Evolutionary conservation across 2,888 invertebrate genomes (phyloP).

Genomic region (Chrysomela aeneicollis): DNA sequence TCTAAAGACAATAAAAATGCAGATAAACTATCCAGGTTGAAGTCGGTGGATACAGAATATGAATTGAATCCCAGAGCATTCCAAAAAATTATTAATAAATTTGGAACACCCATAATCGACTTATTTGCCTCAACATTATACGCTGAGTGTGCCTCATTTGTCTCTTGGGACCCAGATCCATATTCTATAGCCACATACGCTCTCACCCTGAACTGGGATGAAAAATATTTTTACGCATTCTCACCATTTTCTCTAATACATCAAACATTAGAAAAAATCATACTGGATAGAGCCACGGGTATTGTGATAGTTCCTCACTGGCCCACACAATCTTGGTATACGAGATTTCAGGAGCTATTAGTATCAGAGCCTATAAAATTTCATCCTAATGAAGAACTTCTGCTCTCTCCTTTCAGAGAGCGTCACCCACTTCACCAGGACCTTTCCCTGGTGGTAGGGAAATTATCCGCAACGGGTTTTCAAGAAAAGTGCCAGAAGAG

Average conservation of each 20-base stretch:
- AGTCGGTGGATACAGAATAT: too few relatives aligned
- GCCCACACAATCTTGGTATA: constrained; percentile 40
- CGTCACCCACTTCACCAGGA: too few relatives aligned
- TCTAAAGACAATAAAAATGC: neutral
- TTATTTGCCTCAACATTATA: too few relatives aligned
- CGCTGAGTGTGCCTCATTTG: neutral
- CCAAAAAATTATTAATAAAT: too few relatives aligned
- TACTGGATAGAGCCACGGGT: constrained; percentile 34
- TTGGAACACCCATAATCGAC: too few relatives aligned
- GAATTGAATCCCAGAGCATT: too few relatives aligned
- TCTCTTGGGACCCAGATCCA: neutral
- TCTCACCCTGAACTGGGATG: neutral
- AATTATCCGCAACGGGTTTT: too few relatives aligned
- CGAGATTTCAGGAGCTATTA: constrained; percentile 29
- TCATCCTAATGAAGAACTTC: neutral
- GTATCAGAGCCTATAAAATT: neutral
- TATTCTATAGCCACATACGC: neutral
- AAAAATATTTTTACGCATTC: neutral
- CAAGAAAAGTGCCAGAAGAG: too few relatives aligned
- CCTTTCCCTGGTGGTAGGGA: too few relatives aligned
- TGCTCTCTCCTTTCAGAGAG: neutral
- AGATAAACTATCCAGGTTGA: neutral
- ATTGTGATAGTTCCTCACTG: constrained; percentile 39
- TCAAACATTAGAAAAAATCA: constrained; percentile 13
- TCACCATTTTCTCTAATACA: neutral